Conservation (phyloP, 2,888 invertebrate species). For the Caenorhabditis sp. region DNA sequence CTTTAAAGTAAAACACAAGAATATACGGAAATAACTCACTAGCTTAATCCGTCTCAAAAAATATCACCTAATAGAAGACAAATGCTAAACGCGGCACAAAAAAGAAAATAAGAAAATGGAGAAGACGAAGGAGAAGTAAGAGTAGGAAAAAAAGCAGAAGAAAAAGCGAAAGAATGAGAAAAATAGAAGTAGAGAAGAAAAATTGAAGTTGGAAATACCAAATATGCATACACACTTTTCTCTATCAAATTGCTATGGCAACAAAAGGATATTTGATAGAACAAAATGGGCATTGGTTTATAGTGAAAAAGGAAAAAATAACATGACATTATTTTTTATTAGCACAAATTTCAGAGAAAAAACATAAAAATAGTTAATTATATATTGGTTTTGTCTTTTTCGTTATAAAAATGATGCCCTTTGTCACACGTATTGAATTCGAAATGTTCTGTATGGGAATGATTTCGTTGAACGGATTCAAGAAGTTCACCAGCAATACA, state of each 20-base stretch:
- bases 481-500: conserved; percentile 65
- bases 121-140: background rate
- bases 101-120: background rate
- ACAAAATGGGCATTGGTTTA: background rate
- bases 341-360: too few species aligned
- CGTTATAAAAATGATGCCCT: conserved; percentile 57
- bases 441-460: conserved; percentile 47
- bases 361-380: too few species aligned
- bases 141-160: background rate
- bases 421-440: conserved; percentile 42
- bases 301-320: too few species aligned
- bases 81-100: background rate
- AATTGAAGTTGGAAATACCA: background rate
- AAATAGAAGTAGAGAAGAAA: background rate
- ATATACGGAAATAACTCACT: too few species aligned
- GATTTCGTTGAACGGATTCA: conserved; percentile 48
- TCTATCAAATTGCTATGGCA: conserved; percentile 2
- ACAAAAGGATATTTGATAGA: background rate
- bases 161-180: background rate
- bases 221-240: background rate
- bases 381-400: conserved; percentile 13
- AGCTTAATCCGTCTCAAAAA: background rate
- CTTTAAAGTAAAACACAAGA: too few species aligned
- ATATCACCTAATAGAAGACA: background rate
- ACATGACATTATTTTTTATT: too few species aligned